Percentiles rank a stretch among this genome's conserved stretches.
Evolutionary conservation across 1,140 invertebrate species (phyloP).

Genomic region (Neodiprion pinetum): DNA sequence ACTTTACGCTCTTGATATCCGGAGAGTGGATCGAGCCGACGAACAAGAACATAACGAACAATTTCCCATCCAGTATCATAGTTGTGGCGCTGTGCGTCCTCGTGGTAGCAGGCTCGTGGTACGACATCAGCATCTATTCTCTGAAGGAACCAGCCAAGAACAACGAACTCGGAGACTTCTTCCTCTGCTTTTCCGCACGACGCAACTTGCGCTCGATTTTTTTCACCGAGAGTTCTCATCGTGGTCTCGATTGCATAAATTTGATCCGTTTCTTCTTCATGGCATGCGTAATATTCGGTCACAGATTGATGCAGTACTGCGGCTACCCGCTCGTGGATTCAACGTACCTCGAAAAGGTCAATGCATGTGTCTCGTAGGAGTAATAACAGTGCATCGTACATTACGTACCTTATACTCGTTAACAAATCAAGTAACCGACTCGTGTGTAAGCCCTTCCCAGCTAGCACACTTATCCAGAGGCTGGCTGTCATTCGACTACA

Average conservation of each 20-base stretch:
- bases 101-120: constrained; percentile 36
- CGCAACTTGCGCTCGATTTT: constrained; percentile 39
- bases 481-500: too few species aligned
- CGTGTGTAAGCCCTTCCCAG: too few species aligned
- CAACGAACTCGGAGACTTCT: constrained; percentile 26
- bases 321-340: constrained; percentile 32
- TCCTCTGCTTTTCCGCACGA: constrained; percentile 51
- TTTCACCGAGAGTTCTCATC: constrained; percentile 29
- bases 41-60: not conserved
- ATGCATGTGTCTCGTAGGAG: not conserved
- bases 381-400: too few species aligned
- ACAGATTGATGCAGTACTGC: constrained; percentile 39
- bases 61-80: constrained; percentile 28
- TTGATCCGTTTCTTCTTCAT: constrained; percentile 36
- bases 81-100: constrained; percentile 29
- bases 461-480: too few species aligned
- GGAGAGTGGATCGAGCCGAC: not conserved
- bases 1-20: not conserved
- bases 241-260: constrained; percentile 41
- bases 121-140: constrained; percentile 27
- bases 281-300: constrained; percentile 35
- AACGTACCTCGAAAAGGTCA: constrained; percentile 37
- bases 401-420: too few species aligned
- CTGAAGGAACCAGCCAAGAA: constrained; percentile 9
- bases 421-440: too few species aligned